Conservation (phyloP, 37 sponge, comb jelly and placozoan species). For the Crambe crambe region DNA sequence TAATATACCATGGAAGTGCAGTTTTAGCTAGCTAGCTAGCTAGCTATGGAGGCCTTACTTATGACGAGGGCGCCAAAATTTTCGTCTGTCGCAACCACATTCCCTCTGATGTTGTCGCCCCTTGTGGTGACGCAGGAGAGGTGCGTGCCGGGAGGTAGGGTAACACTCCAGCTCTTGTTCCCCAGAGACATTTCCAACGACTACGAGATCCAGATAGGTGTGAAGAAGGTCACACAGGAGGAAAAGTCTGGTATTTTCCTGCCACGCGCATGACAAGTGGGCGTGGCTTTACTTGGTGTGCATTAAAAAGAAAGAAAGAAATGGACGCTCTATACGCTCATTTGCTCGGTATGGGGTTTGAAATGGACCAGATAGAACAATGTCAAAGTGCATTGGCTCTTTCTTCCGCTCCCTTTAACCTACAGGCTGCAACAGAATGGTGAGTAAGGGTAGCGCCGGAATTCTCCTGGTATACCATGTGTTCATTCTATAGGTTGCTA, state of each 20-base stretch:
- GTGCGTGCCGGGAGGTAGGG: constrained; percentile 23
- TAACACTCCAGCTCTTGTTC: not conserved
- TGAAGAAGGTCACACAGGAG: not conserved
- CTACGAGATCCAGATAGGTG: not conserved
- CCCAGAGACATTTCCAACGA: not conserved
- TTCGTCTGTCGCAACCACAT: constrained; percentile 46
- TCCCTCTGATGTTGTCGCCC: constrained; percentile 36
- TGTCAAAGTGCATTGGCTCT: constrained; percentile 24
- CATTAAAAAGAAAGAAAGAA: too few species aligned
- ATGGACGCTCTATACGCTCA: constrained; percentile 40
- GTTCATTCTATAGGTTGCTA: constrained; percentile 21
- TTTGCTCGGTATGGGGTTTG: constrained; percentile 60
- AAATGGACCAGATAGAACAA: constrained; percentile 14
- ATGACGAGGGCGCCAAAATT: constrained; percentile 15
- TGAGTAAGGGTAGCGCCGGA: not conserved
- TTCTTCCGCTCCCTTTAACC: constrained; percentile 8
- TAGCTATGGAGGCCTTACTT: too few species aligned
- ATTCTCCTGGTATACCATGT: too few species aligned
- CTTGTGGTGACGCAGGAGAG: constrained; percentile 38
- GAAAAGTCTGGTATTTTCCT: not conserved
- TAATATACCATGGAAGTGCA: too few species aligned
- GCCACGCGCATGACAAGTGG: not conserved
- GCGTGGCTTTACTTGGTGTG: too few species aligned
- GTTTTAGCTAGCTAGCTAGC: too few species aligned
- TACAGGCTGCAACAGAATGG: constrained; percentile 67